Conservation (phyloP, 1,140 invertebrate genomes). For the Papilio aristodemus region DNA sequence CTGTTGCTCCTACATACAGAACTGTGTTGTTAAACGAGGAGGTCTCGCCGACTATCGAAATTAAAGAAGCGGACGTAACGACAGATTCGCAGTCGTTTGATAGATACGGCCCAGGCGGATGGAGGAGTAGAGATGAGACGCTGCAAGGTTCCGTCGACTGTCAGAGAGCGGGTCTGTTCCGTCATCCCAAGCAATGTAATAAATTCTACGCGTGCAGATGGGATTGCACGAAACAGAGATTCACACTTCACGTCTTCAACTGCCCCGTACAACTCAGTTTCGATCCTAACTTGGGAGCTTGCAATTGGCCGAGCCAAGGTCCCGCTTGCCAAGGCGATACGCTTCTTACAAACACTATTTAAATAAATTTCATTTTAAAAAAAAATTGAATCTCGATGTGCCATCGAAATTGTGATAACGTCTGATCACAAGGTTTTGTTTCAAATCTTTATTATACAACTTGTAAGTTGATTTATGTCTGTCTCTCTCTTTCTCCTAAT, state of each 20-base stretch:
- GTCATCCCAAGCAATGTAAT: constrained; percentile 90
- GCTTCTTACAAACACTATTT: constrained; percentile 82
- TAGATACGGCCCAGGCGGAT: constrained; percentile 80
- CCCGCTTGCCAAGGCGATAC: constrained; percentile 88
- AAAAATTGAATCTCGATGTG: constrained; percentile 61
- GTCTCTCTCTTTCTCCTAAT: constrained; percentile 50
- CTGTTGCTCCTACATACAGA: constrained; percentile 74
- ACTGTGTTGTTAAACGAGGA: constrained; percentile 69
- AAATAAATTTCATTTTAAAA: constrained; percentile 49
- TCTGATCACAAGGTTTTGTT: constrained; percentile 58
- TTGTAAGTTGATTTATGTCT: constrained; percentile 50
- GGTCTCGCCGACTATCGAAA: constrained; percentile 42
- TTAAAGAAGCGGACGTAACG: constrained; percentile 45
- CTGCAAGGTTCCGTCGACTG: constrained; percentile 85
- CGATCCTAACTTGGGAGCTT: constrained; percentile 87
- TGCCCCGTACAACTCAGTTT: constrained; percentile 91
- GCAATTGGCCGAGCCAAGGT: constrained; percentile 91
- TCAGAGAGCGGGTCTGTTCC: constrained; percentile 89
- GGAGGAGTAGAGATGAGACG: constrained; percentile 80
- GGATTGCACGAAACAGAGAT: constrained; percentile 89
- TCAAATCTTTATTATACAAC: constrained; percentile 36
- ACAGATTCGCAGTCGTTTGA: constrained; percentile 74
- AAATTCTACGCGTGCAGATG: constrained; percentile 93
- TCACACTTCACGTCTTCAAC: constrained; percentile 89
- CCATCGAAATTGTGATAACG: constrained; percentile 76